Evolutionary conservation across 2,113 vertebrate species (phyloP), one percentile per base, ranked within the genome.

Genomic region (Anguilla japonica): DNA sequence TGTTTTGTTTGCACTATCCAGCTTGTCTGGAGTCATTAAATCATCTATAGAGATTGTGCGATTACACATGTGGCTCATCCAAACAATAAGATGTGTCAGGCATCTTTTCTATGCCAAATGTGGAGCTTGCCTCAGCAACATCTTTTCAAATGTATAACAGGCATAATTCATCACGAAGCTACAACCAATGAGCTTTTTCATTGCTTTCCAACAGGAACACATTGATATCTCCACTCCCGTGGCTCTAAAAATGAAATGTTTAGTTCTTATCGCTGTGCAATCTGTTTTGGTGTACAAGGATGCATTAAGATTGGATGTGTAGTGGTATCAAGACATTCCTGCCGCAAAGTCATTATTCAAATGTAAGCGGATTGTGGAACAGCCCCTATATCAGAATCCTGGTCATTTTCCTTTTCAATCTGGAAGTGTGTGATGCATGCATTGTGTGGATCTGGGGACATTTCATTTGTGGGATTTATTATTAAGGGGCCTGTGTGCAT

Each of bases 71-170:
- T 41, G 15, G 40, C 79, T 80, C 3, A 41, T 80, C 34, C 79
- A 41, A 41, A 80, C 79, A 40, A 80, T 41, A 41, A 18, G 41
- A 60, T 29, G 83, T 67, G 57, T 9, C 57, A 46, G 26, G 29
- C 57, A 41, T 41, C 22, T n/a, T 63, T 63, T 41, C 22, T 39
- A 18, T 43, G 57, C 60, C 63, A 43, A 15, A 41, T 71, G 15
- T 4, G 9, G 82, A 71, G 63, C 22, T 71, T 43, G 60, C 83
- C 83, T 84, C 41, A 71, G 57, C 83, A 71, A 22, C 60, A 84
- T 84, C 60, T 71, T 39, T 84, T 75, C n/a, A 22, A 71, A 84
- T 46, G 83, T 60, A 67, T 43, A 84, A 84, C 83, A 84, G 57
- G 22, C 60, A 84, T 84, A 71, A 71, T 71, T 84, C 83, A 43